These are phyloP conservation scores for Glaucopsyche alexis DNA, from an alignment of 2,888 invertebrate genomes.

Conservation along the genomic window DNA sequence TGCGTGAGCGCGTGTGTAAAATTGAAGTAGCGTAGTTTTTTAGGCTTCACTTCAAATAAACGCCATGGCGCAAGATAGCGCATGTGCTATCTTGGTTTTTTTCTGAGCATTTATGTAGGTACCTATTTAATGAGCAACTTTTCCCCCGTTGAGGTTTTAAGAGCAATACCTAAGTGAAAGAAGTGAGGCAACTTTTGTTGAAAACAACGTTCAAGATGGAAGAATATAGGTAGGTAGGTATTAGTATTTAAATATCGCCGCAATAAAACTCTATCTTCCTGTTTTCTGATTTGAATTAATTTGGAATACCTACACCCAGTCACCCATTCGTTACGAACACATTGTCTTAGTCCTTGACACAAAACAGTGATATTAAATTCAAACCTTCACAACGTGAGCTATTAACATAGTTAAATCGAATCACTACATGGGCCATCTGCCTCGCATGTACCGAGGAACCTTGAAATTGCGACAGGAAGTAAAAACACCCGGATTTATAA, in stretches of 20 bases:
- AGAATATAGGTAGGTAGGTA: not conserved
- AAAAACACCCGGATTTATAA: conserved; percentile 26
- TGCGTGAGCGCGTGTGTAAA: no score
- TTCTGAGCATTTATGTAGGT: no score
- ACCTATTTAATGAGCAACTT: no score
- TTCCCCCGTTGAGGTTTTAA: no score
- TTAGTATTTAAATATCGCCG: not conserved
- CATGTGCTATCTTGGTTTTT: no score
- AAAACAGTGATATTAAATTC: conserved; percentile 16
- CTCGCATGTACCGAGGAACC: conserved; percentile 12
- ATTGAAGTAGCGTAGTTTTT: no score
- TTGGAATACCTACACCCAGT: not conserved
- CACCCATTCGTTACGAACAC: not conserved
- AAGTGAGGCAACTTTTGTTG: not conserved
- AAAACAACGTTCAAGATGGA: not conserved
- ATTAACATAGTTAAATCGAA: conserved; percentile 17
- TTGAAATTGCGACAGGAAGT: conserved; percentile 24
- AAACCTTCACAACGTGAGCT: not conserved
- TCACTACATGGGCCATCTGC: conserved; percentile 27
- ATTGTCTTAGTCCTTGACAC: conserved; percentile 22
- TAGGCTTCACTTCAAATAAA: no score
- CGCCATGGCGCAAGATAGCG: no score
- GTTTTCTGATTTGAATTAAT: not conserved
- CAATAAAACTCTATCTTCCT: not conserved
- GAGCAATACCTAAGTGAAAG: not conserved